Evolutionary conservation across 2,888 invertebrate species (phyloP).

Genomic region (Acleris sparsana): DNA sequence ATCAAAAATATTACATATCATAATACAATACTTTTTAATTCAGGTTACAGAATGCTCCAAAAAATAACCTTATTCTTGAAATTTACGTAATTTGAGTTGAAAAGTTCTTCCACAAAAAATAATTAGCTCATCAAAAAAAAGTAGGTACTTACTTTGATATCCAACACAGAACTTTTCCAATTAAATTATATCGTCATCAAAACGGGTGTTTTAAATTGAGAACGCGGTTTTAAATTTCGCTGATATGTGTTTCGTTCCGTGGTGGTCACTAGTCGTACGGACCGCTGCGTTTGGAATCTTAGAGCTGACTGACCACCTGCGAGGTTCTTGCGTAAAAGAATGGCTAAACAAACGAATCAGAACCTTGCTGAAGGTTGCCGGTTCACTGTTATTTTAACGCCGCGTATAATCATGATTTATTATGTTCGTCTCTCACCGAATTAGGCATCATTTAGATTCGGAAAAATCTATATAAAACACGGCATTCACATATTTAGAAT

Average conservation of each 20-base stretch:
- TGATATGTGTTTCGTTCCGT: background rate
- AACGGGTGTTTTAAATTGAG: background rate
- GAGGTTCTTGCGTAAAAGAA: slow-evolving; percentile 1
- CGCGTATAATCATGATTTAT: too few species aligned
- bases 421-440: too few species aligned
- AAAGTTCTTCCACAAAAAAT: too few species aligned
- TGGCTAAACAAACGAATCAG: background rate
- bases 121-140: background rate
- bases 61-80: too few species aligned
- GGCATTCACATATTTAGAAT: too few species aligned
- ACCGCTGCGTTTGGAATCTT: background rate
- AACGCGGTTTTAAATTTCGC: background rate
- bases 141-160: background rate
- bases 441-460: too few species aligned
- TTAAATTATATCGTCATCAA: background rate
- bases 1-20: too few species aligned
- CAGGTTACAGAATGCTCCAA: too few species aligned
- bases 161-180: background rate
- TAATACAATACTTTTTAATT: too few species aligned
- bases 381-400: background rate
- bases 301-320: background rate
- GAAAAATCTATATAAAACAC: too few species aligned
- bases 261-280: background rate
- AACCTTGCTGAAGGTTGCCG: background rate
- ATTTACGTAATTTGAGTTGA: too few species aligned